Conservation (phyloP, 2,888 invertebrate genomes). For the Lasioglossum villosulum region DNA sequence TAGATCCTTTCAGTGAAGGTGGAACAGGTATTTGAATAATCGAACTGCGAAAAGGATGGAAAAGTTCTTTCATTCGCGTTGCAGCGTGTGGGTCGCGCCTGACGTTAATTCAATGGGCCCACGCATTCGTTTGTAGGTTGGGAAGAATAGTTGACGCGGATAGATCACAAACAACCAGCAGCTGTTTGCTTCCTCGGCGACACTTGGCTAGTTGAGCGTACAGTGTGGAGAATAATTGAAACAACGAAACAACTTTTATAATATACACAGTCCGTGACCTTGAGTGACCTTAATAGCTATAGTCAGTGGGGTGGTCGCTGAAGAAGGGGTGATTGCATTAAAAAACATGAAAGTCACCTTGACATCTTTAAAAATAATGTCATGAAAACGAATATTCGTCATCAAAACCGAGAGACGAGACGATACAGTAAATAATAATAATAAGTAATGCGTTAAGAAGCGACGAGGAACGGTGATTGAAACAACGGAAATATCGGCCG, state of each 20-base stretch:
- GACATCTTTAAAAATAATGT: no score
- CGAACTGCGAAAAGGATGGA: background rate
- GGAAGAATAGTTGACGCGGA: background rate
- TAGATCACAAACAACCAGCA: background rate
- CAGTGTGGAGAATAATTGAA: background rate
- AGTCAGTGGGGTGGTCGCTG: no score
- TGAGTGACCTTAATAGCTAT: no score
- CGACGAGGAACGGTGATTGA: constrained; percentile 1
- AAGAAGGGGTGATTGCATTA: no score
- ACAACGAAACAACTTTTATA: no score
- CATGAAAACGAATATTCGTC: no score
- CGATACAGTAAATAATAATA: background rate
- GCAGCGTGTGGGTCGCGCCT: background rate
- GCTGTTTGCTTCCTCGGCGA: background rate
- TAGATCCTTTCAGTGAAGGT: background rate
- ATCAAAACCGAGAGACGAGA: no score
- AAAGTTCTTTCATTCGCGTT: background rate
- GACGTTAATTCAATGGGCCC: background rate
- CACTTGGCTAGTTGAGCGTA: background rate
- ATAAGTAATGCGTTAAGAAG: background rate
- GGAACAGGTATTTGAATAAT: background rate
- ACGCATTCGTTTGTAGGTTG: background rate
- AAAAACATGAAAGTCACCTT: no score
- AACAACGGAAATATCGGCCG: constrained; percentile 18
- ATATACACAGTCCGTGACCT: no score